Conservation (phyloP, 2,113 vertebrate genomes). For the Cricetomys ansorgei region DNA sequence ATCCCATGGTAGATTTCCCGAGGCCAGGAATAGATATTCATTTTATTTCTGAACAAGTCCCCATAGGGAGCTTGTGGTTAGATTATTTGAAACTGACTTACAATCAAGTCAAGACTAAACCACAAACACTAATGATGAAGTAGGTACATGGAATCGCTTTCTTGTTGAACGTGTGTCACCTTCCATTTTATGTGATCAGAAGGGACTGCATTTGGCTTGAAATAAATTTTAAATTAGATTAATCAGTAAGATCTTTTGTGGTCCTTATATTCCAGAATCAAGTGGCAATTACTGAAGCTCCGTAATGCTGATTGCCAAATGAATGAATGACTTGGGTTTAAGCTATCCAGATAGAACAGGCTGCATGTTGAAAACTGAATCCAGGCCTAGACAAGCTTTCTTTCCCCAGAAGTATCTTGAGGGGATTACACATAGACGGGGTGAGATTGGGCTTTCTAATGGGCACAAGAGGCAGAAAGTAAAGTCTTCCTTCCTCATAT, state of each 20-base stretch:
- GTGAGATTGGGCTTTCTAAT: constrained; percentile 52
- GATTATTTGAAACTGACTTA: constrained; percentile 3
- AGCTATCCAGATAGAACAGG: background rate
- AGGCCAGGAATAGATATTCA: background rate
- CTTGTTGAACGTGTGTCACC: background rate
- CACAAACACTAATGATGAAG: background rate
- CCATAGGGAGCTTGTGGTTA: background rate
- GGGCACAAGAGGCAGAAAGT: constrained; percentile 64
- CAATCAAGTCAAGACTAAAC: background rate
- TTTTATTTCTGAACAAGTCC: background rate
- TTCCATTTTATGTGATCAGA: background rate
- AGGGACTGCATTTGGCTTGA: background rate
- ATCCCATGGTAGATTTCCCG: background rate
- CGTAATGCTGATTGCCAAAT: background rate
- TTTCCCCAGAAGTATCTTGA: constrained; percentile 34
- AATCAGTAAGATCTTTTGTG: constrained; percentile 8
- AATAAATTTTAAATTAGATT: background rate
- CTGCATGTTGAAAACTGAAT: background rate
- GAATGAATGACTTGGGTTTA: background rate
- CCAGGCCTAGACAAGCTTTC: background rate
- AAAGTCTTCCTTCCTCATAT: constrained; percentile 55
- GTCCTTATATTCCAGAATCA: background rate
- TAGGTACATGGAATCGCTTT: background rate
- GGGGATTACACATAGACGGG: constrained; percentile 22
- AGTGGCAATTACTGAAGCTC: background rate